Evolutionary conservation across 1,140 invertebrate genomes (phyloP), one percentile per base, ranked within the genome.

Genomic region (Nymphalis io): DNA sequence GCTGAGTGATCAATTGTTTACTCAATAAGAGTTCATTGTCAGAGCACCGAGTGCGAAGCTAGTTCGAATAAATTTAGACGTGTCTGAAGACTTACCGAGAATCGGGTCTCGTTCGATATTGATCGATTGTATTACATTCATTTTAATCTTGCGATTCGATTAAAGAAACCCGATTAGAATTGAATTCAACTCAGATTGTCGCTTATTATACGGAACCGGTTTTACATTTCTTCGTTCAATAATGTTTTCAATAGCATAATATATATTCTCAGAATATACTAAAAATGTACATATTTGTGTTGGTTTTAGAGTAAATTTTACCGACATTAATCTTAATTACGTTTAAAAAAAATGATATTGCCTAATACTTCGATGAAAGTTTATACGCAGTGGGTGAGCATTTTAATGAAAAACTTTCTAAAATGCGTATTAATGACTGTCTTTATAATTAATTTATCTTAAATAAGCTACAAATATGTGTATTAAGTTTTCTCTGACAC

Each of bases 11-110:
- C 76, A 67, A 80, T 74, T 91, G 89, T 91, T 91, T 91, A 91
- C 82, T 78, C 76, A 72, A 85, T 83, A 80, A 80, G 87, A 89
- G 87, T 91, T 91, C 89, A 91, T 91, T 89, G 88, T 91, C 89
- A 91, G 89, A 85, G 64, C 67, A 79, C 68, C 75, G 78, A 88
- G 85, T 88, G 85, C 85, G 79, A 89, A 88, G 85, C 79, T 87
- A 82, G 73, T 79, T 79, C 75, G 80, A 88, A 85, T 87, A 90
- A 88, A 91, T 85, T 90, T 89, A 90, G 86, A 88, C 75, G 57
- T 72, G 82, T 83, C 85, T 84, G 76, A 79, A 80, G 72, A 80
- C 80, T 78, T 79, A 85, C 85, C 68, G 72, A 70, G 83, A 83
- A 85, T 58, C 76, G 65, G 63, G 74, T 82, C 73, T 80, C 75